A percentile compares a stretch with the other conserved stretches of the same genome.
Conservation (phyloP, 2,888 invertebrate genomes). For the Endomychus coccineus region DNA sequence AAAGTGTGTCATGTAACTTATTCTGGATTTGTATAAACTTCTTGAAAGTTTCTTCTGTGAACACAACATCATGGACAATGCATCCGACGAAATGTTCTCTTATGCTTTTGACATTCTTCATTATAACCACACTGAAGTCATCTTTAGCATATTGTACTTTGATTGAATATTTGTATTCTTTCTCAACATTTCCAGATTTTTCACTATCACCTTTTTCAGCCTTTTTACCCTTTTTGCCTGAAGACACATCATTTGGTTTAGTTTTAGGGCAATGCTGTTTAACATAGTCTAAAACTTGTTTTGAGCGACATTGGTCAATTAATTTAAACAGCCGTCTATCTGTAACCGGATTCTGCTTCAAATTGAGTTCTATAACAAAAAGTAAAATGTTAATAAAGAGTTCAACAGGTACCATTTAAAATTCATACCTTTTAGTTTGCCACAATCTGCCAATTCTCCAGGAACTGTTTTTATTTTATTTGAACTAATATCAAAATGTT, state of each 20-base stretch:
- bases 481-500: conserved; percentile 61
- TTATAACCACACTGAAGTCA: conserved; percentile 26
- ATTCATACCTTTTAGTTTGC: conserved; percentile 62
- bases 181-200: conserved; percentile 22
- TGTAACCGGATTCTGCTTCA: conserved; percentile 65
- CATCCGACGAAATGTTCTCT: conserved; percentile 69
- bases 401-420: conserved; percentile 4
- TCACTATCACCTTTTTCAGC: conserved; percentile 36
- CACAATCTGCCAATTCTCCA: conserved; percentile 59
- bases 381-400: not conserved
- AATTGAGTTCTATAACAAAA: conserved; percentile 52
- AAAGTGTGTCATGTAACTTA: conserved; percentile 65
- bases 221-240: conserved; percentile 33
- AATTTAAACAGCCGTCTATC: conserved; percentile 69
- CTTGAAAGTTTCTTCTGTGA: conserved; percentile 55
- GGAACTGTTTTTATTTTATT: conserved; percentile 62
- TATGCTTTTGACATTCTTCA: conserved; percentile 49
- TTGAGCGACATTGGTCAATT: conserved; percentile 65
- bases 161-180: conserved; percentile 37
- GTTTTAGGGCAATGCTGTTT: conserved; percentile 54
- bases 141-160: conserved; percentile 30
- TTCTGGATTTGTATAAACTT: conserved; percentile 76
- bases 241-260: conserved; percentile 6
- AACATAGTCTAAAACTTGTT: conserved; percentile 71
- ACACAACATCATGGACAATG: conserved; percentile 56